Base-by-base conservation (phyloP, 2,113 vertebrate genomes). In the Cyanoramphus novaezelandiae region DNA sequence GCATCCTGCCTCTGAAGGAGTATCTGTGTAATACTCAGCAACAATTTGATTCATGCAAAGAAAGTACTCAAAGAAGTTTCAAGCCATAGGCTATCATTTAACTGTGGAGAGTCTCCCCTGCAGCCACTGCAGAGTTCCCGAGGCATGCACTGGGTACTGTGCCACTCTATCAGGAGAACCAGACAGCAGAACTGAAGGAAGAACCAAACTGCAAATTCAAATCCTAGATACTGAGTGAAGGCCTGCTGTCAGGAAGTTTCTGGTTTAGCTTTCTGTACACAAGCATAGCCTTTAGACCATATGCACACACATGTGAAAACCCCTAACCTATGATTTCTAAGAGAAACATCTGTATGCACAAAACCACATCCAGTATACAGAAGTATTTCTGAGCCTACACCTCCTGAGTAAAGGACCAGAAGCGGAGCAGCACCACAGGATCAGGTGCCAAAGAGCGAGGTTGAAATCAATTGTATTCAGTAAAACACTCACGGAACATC, bases 331-430 rank as follows among this genome's bases (percentile, higher is more conserved):
- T 37, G 57, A 24, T 35, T 41, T 17, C 28, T 24, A 80, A 17
- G 13, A 77, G 46, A 49, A 43, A 62, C 27, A 25, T 29, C 8
- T 19, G 17, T 11, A 59, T 0, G 0, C 24, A 9, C 44, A 31
- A 72, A 52, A 28, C 4, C 18, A 27, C 1, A 0, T 17, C 13
- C 46, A n/a, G 47, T 2, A 46, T 21, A 15, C 13, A 62, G 50
- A 80, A 14, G 11, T 9, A 28, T 15, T 79, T 78, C 39, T 55
- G 41, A 93, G 17, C 47, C 28, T 52, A 52, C 46, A 4, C 17
- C 21, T 29, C 10, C 11, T 10, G 19, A 7, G 33, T 55, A 17
- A 83, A 57, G n/a, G 31, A 25, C 21, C 23, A 53, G 20, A 39
- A 13, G 4, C 71, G 13, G 2, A 77, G 49, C 0, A 78, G 53